These are phyloP conservation scores for Napeogenes sylphis DNA, from an alignment of 2,888 invertebrate genomes.

Conservation along the genomic window DNA sequence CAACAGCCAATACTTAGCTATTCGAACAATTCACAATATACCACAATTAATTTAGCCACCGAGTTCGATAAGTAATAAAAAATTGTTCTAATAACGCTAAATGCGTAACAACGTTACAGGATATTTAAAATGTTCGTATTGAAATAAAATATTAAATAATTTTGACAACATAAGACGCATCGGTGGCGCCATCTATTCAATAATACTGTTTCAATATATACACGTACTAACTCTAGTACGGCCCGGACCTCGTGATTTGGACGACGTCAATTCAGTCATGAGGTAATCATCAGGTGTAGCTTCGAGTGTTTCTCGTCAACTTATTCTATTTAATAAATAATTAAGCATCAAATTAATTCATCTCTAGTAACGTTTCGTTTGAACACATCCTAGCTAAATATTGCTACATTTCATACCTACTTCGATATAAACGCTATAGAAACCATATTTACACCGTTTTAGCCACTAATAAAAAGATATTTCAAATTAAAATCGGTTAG, in stretches of 20 bases:
- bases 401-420: constrained; percentile 62
- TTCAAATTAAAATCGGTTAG: constrained; percentile 42
- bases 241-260: constrained; percentile 41
- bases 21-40: not conserved
- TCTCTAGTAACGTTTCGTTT: constrained; percentile 62
- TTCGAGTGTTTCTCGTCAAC: constrained; percentile 34
- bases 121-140: too few relatives aligned
- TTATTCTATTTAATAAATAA: constrained; percentile 60
- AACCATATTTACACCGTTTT: constrained; percentile 64
- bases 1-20: constrained; percentile 19
- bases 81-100: constrained; percentile 4
- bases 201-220: constrained; percentile 59
- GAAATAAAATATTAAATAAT: too few relatives aligned
- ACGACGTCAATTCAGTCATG: constrained; percentile 46
- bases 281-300: constrained; percentile 50
- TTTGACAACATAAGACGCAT: constrained; percentile 9
- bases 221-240: constrained; percentile 26
- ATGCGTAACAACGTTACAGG: too few relatives aligned
- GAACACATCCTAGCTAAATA: constrained; percentile 76
- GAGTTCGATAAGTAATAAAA: not conserved
- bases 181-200: constrained; percentile 41
- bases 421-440: constrained; percentile 65
- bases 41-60: constrained; percentile 9
- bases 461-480: constrained; percentile 52
- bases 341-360: constrained; percentile 67